These are phyloP conservation scores for Megaceryle alcyon DNA, from an alignment of 2,797 vertebrate species.

Conservation along the genomic window DNA sequence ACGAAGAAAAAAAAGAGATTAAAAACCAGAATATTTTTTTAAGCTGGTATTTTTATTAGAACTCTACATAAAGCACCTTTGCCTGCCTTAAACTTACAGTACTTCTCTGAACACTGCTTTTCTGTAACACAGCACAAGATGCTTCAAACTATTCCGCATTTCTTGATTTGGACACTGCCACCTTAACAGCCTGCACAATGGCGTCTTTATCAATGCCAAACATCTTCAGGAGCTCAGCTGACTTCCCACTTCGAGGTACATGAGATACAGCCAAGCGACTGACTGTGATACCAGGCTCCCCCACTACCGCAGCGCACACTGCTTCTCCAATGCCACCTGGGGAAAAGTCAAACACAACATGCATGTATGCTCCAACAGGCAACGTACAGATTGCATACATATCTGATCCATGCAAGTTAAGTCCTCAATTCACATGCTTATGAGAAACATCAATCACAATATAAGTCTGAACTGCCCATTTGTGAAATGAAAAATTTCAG, in stretches of 20 bases:
- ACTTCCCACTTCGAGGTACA: slow-evolving; percentile 85
- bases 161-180: slow-evolving; percentile 76
- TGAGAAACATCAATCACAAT: background rate
- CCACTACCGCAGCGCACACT: slow-evolving; percentile 76
- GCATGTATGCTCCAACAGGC: background rate
- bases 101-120: background rate
- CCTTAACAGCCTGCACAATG: slow-evolving; percentile 82
- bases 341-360: background rate
- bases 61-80: slow-evolving; percentile 65
- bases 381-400: fast-evolving
- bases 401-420: background rate
- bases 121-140: background rate
- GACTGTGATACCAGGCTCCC: slow-evolving; percentile 80
- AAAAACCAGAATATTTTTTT: background rate
- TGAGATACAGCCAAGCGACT: slow-evolving; percentile 82
- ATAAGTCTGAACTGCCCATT: fast-evolving
- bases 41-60: slow-evolving; percentile 74
- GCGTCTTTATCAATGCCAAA: slow-evolving; percentile 87
- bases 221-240: slow-evolving; percentile 84
- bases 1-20: background rate
- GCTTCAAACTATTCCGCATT: slow-evolving; percentile 57
- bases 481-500: background rate
- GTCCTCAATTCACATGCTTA: background rate
- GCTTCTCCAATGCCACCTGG: slow-evolving; percentile 88
- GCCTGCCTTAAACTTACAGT: slow-evolving; percentile 47